Evolutionary conservation across 2,888 invertebrate species (phyloP), one percentile per base, ranked within the genome.

Genomic region (Prenolepis imparis): DNA sequence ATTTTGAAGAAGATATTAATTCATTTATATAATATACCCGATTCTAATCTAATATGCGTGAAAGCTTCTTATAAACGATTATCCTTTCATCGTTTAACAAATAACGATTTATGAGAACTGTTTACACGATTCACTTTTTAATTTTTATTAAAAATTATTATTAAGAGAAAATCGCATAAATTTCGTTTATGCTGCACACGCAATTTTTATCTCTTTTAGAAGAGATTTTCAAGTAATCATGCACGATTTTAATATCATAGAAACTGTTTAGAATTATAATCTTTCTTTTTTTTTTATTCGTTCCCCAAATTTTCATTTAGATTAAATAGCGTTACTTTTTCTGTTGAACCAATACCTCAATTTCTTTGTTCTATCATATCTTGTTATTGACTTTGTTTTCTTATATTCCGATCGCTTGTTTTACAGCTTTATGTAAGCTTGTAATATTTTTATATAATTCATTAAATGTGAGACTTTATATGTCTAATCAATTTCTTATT

Each of bases 41-140:
- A n/a, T n/a, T n/a, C n/a, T n/a, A n/a, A n/a, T 85, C 86, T 89
- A 89, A 89, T 88, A 82, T 73, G 88, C 84, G 70, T 64, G 21
- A 64, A 75, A 74, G 44, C 74, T 32, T 75, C 66, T 64, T 64
- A 66, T 21, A 18, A 36, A 63, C 28, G 36, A 63, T 67, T 39
- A 39, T 28, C 36, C 68, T 39, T n/a, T 77, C 52, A 39, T n/a
- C 77, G 77, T 66, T 66, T 63, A 52, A 52, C 55, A 63, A 61
- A 64, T 55, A 59, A 24, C 67, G 15, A 61, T 61, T 61, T 61
- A 61, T 32, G 28, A 32, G 32, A 3, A 61, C 59, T n/a, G 36
- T 36, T 75, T 36, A 52, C n/a, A 24, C 9, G 28, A 55, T 77
- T 52, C 24, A 9, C 52, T 21, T 32, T 32, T 48, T 41, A 24